phyloP scores from a whole-genome alignment of 1,140 invertebrate genomes.

The Heliconius eleuchia region DNA sequence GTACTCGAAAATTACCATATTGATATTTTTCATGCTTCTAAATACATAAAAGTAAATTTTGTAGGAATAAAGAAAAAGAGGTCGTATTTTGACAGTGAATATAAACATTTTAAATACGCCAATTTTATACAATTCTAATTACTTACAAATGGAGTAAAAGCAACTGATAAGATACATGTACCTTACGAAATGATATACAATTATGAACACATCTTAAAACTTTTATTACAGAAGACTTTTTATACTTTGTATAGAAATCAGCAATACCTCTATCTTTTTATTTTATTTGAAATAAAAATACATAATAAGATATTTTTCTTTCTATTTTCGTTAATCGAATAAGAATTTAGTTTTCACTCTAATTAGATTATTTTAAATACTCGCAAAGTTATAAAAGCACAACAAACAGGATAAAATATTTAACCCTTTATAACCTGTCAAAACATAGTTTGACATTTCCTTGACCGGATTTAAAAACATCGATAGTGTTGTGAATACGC shows the following conservation, averaged over 20 bases:
- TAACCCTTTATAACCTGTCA: slow-evolving; percentile 39
- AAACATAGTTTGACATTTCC: slow-evolving; percentile 41
- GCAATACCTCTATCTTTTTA: background rate
- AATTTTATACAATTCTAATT: background rate
- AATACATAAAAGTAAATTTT: background rate
- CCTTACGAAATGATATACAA: background rate
- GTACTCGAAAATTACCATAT: background rate
- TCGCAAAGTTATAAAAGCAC: slow-evolving; percentile 15
- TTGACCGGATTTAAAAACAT: slow-evolving; percentile 41
- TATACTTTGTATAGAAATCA: background rate
- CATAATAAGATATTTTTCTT: background rate
- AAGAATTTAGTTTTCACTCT: slow-evolving; percentile 14
- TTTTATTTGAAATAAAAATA: slow-evolving; percentile 1
- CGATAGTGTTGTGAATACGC: slow-evolving; percentile 53
- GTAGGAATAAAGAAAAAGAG: background rate
- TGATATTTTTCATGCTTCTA: background rate
- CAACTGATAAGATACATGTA: background rate
- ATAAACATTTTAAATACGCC: background rate
- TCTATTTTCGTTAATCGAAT: background rate
- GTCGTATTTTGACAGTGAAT: background rate
- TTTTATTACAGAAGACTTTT: background rate
- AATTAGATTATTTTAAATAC: slow-evolving; percentile 16
- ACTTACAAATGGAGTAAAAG: background rate
- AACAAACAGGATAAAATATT: slow-evolving; percentile 19
- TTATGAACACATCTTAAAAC: background rate